A percentile compares a stretch with the other conserved stretches of the same genome.
These are phyloP conservation scores for Caenorhabditis wallacei DNA, from an alignment of 2,888 invertebrate genomes.

Conservation along the genomic window DNA sequence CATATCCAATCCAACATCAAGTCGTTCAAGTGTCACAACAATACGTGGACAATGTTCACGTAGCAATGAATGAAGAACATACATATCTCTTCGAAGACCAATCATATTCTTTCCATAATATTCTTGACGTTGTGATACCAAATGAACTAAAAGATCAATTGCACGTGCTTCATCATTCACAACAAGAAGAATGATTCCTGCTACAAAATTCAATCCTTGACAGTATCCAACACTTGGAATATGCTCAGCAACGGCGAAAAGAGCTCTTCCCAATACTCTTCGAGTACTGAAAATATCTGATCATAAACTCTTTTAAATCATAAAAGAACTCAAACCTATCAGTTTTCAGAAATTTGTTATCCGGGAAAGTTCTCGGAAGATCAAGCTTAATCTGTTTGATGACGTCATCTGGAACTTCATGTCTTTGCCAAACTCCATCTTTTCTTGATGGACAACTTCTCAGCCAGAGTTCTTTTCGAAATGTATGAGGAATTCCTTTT, in stretches of 20 bases:
- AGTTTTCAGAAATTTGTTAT: constrained; percentile 65
- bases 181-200: constrained; percentile 69
- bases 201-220: constrained; percentile 74
- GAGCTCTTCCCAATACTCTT: constrained; percentile 63
- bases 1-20: constrained; percentile 71
- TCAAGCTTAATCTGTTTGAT: constrained; percentile 70
- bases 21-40: constrained; percentile 53
- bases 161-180: constrained; percentile 68
- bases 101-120: constrained; percentile 71
- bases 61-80: constrained; percentile 66
- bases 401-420: constrained; percentile 65
- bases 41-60: constrained; percentile 64
- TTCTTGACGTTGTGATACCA: constrained; percentile 63
- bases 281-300: constrained; percentile 52
- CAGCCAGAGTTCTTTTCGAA: constrained; percentile 73
- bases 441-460: constrained; percentile 67
- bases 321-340: constrained; percentile 26
- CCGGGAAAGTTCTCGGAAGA: constrained; percentile 74
- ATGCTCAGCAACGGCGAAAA: constrained; percentile 69
- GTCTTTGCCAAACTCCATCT: constrained; percentile 38
- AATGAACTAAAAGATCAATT: constrained; percentile 69
- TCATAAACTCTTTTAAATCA: background rate
- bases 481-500: constrained; percentile 71
- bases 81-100: constrained; percentile 71
- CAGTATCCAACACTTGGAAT: constrained; percentile 74